phyloP scores from a whole-genome alignment of 2,797 vertebrate species.

The Pantherophis alleghaniensis region DNA sequence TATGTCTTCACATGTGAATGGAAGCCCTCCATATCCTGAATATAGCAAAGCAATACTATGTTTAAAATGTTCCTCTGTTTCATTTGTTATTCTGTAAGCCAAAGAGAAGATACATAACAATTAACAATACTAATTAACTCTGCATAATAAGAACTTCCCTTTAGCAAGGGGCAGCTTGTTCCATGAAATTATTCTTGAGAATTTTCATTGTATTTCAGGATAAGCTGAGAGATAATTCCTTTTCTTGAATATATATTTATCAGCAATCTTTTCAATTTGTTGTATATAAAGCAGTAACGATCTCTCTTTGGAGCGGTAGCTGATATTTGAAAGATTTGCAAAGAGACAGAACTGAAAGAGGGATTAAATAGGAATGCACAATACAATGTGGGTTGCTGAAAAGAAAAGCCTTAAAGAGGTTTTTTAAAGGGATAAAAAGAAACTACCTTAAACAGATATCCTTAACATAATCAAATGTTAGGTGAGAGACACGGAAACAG shows the following conservation, averaged over 20 bases:
- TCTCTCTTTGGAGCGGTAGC: neutral
- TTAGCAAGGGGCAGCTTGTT: neutral
- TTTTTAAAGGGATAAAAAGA: neutral
- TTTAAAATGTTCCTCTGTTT: slow-evolving; percentile 4
- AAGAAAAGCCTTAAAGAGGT: neutral
- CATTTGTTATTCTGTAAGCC: neutral
- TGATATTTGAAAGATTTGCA: neutral
- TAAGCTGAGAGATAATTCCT: neutral
- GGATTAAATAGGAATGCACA: neutral
- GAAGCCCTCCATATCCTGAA: slow-evolving; percentile 2
- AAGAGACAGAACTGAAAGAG: neutral
- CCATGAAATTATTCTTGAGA: neutral
- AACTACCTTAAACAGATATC: neutral
- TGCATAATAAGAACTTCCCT: neutral
- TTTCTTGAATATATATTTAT: neutral
- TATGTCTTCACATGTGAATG: neutral
- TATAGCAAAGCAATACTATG: neutral
- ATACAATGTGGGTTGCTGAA: neutral
- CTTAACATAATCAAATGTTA: neutral
- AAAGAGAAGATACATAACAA: neutral
- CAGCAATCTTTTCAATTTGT: neutral
- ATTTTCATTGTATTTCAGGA: slow-evolving; percentile 2
- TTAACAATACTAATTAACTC: neutral
- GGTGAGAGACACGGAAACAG: neutral
- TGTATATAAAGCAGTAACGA: neutral